Evolutionary conservation across 2,888 invertebrate species (phyloP), one percentile per base, ranked within the genome.

Genomic region (Hermaeophaga mercurialis): DNA sequence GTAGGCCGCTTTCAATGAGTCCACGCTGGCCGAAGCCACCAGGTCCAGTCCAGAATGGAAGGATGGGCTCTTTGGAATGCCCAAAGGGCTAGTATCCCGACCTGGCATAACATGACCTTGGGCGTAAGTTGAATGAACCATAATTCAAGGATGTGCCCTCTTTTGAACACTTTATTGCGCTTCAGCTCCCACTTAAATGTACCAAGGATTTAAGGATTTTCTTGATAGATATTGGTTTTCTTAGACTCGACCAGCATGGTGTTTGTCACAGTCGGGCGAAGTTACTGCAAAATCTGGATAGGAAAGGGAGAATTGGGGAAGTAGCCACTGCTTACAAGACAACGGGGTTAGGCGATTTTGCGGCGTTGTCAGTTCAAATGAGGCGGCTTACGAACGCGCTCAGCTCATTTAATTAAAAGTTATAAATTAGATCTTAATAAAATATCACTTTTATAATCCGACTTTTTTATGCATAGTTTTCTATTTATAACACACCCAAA

Each of bases 41-140:
- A 89, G 84, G 77, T 91, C 91, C 67, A 91, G 82, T 56, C 91
- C 91, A 79, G 90, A 90, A 79, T 92, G 91, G 79, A 91, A 91
- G 75, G 91, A 91, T 65, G 91, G 91, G 71, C 91, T 91, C 79
- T 92, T 92, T 68, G 91, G 91, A 74, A 91, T 87, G 66, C 91
- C 64, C 48, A 64, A 43, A 2, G 63, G 65, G 33, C 61, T 56
- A n/a, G 50, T 49, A 54, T 71, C 71, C 59, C 75, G 73, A 69
- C 72, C 71, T 57, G 74, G 73, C 73, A 74, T 72, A 63, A 75
- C 75, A 71, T 75, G 74, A 69, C 73, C 73, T 71, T 77, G 76
- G 63, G 75, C 77, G 67, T 75, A 77, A 62, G 77, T 76, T 60
- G 77, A 77, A 72, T 77, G 77, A 63, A 77, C 77, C 77, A 78